Conservation (phyloP, 2,888 invertebrate genomes). For the Protodeltote pygarga region DNA sequence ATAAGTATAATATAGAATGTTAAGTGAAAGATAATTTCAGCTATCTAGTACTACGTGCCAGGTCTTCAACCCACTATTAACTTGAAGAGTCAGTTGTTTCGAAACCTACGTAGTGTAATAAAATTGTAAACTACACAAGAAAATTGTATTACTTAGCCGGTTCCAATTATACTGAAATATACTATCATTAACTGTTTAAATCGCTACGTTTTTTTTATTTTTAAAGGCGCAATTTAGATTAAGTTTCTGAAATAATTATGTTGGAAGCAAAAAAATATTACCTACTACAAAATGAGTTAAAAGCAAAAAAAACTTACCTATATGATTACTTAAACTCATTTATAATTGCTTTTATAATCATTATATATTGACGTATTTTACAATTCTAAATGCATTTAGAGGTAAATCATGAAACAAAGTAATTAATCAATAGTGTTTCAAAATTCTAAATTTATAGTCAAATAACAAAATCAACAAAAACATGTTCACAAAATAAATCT, state of each 20-base stretch:
- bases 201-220: too few relatives aligned
- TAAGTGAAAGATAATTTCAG: conserved; percentile 51
- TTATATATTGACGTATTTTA: too few relatives aligned
- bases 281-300: too few relatives aligned
- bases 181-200: too few relatives aligned
- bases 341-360: too few relatives aligned
- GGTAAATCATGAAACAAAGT: conserved; percentile 51
- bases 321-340: too few relatives aligned
- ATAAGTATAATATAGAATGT: conserved; percentile 17
- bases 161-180: too few relatives aligned
- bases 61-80: conserved; percentile 32
- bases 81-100: conserved; percentile 31
- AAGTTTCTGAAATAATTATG: too few relatives aligned
- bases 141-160: too few relatives aligned
- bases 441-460: conserved; percentile 72
- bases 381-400: neutral
- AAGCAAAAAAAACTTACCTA: too few relatives aligned
- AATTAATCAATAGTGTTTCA: conserved; percentile 62
- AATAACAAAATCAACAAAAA: conserved; percentile 69
- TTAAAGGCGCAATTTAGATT: too few relatives aligned
- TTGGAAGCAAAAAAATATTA: too few relatives aligned
- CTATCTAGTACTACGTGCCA: conserved; percentile 30
- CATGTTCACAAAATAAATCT: conserved; percentile 82
- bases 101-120: conserved; percentile 12
- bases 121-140: conserved; percentile 27